These are phyloP conservation scores for Dallia pectoralis DNA, from an alignment of 2,797 vertebrate species.

Conservation along the genomic window DNA sequence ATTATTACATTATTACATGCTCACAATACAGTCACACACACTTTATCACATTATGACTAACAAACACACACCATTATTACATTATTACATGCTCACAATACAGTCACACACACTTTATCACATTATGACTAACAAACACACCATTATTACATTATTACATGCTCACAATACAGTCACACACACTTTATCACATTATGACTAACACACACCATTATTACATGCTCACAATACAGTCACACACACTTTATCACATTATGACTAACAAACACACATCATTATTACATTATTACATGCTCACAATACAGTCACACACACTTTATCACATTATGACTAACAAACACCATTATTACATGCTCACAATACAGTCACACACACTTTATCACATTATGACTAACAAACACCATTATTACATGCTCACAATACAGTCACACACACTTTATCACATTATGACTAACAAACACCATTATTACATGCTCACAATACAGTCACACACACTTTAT, in stretches of 20 bases:
- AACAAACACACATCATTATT: constrained; percentile 28
- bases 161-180: constrained; percentile 10
- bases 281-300: neutral
- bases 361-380: constrained; percentile 26
- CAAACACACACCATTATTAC: constrained; percentile 28
- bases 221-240: too few relatives aligned
- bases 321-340: constrained; percentile 9
- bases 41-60: constrained; percentile 22
- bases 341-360: too few relatives aligned
- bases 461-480: too few relatives aligned
- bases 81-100: neutral
- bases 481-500: constrained; percentile 26
- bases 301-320: constrained; percentile 26
- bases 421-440: constrained; percentile 26
- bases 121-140: constrained; percentile 2
- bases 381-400: constrained; percentile 9
- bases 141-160: constrained; percentile 21
- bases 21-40: constrained; percentile 10
- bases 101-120: constrained; percentile 28
- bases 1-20: constrained; percentile 22
- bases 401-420: too few relatives aligned
- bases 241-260: constrained; percentile 22
- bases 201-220: too few relatives aligned
- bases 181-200: constrained; percentile 22
- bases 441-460: constrained; percentile 9